These are phyloP conservation scores for Cariama cristata DNA, from an alignment of 2,113 vertebrate genomes.

Conservation along the genomic window DNA sequence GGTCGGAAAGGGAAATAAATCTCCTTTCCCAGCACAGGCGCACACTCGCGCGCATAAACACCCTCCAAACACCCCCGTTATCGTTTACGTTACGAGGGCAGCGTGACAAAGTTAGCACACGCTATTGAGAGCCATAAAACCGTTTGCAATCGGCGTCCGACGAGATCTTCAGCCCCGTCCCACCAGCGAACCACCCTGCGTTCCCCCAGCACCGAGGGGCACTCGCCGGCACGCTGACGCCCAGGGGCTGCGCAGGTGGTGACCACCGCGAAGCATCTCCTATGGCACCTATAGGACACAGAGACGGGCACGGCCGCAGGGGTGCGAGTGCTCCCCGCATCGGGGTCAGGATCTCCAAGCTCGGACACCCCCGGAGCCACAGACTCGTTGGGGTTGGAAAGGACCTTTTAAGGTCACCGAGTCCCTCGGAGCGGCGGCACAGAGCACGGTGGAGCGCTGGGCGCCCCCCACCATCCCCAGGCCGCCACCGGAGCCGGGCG, in stretches of 20 bases:
- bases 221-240: fast-evolving
- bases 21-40: neutral
- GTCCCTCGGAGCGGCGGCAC: neutral
- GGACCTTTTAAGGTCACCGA: too few relatives aligned
- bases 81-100: fast-evolving
- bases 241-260: fast-evolving
- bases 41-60: fast-evolving
- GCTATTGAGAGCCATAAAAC: neutral
- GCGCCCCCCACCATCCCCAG: neutral
- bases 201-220: fast-evolving
- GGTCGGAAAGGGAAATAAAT: neutral
- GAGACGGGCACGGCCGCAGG: neutral
- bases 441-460: neutral
- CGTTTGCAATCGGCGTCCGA: neutral
- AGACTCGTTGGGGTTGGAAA: too few relatives aligned
- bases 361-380: neutral
- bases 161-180: neutral
- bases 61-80: neutral
- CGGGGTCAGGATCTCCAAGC: neutral
- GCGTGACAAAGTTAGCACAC: fast-evolving
- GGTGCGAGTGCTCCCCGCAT: neutral
- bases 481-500: fast-evolving
- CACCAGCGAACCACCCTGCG: fast-evolving
- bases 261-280: neutral
- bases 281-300: fast-evolving